Conservation (phyloP, 1,140 invertebrate species). For the Papilio helenus region DNA sequence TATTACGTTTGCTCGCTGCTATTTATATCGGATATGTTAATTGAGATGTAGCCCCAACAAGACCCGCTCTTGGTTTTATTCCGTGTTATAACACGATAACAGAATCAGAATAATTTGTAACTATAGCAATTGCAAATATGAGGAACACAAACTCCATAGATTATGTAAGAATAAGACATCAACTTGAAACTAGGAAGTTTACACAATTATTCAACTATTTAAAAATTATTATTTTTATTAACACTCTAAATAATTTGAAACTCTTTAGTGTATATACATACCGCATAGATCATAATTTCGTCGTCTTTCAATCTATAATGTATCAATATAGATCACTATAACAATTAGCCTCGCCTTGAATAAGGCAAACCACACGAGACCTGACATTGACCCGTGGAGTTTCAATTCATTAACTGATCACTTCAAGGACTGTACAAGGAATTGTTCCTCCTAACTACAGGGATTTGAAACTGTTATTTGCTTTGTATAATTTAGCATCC, state of each 20-base stretch:
- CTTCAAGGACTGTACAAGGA: not conserved
- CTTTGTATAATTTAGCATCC: not conserved
- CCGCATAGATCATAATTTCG: too few species aligned
- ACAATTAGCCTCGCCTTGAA: conserved; percentile 37
- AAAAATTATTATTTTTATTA: too few species aligned
- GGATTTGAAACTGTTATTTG: too few species aligned
- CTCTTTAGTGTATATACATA: too few species aligned
- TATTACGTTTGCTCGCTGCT: conserved; percentile 69
- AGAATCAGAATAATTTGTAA: conserved; percentile 1
- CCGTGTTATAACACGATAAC: not conserved
- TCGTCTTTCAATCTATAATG: not conserved
- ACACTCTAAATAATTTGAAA: too few species aligned
- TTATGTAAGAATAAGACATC: not conserved
- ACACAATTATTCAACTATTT: too few species aligned
- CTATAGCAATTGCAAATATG: not conserved
- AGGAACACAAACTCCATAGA: not conserved
- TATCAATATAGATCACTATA: not conserved
- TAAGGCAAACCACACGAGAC: conserved; percentile 46
- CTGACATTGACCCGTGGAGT: not conserved
- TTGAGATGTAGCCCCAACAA: conserved; percentile 39
- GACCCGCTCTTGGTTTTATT: conserved; percentile 18
- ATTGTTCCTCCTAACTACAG: too few species aligned
- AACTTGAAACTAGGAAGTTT: too few species aligned
- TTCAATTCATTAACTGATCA: not conserved
- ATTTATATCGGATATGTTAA: conserved; percentile 69